phyloP scores from a whole-genome alignment of 53 echinoderm and acorn worm genomes.

The Paelopatides confundens region DNA sequence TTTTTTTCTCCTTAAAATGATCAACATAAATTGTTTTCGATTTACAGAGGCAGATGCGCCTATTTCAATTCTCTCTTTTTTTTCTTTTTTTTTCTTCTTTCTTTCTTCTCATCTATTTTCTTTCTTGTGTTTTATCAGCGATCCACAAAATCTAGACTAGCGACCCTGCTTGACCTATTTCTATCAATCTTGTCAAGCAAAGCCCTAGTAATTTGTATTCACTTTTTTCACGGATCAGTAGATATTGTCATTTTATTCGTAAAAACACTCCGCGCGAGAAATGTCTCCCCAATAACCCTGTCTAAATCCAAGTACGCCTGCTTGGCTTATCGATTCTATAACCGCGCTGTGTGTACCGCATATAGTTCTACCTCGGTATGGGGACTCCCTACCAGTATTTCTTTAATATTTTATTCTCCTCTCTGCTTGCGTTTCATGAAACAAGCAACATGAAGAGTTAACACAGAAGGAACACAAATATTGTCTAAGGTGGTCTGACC shows the following conservation, averaged over 20 bases:
- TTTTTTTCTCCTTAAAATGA: neutral
- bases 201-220: constrained; percentile 36
- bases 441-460: neutral
- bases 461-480: constrained; percentile 19
- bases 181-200: constrained; percentile 19
- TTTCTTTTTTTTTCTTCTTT: neutral
- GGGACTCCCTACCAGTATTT: neutral
- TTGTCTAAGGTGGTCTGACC: constrained; percentile 43
- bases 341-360: neutral
- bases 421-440: neutral
- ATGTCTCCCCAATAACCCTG: constrained; percentile 33
- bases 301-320: constrained; percentile 20
- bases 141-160: constrained; percentile 29
- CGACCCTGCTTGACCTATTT: constrained; percentile 48
- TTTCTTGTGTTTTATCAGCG: constrained; percentile 27
- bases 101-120: neutral
- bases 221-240: constrained; percentile 31
- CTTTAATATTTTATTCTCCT: neutral
- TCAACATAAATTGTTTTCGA: constrained; percentile 28
- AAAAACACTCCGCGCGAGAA: constrained; percentile 42
- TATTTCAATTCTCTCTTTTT: neutral
- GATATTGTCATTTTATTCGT: constrained; percentile 52
- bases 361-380: neutral
- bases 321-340: constrained; percentile 30
- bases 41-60: constrained; percentile 10